Evolutionary conservation across 2,797 vertebrate species (phyloP).

Genomic region (Thalassophryne amazonica): DNA sequence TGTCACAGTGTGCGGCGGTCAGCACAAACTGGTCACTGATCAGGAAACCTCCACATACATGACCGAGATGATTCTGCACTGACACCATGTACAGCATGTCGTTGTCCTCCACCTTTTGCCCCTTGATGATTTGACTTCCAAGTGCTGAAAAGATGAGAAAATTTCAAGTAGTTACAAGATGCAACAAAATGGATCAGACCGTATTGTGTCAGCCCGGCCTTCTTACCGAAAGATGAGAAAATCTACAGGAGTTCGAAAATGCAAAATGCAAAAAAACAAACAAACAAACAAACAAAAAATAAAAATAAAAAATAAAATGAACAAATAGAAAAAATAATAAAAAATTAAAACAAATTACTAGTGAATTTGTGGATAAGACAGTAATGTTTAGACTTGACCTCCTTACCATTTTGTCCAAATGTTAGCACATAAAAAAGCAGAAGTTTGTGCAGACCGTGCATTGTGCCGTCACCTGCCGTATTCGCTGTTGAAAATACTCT

Average conservation of each 20-base stretch:
- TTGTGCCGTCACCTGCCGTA: not conserved
- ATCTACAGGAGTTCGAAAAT: no score
- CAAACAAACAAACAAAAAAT: no score
- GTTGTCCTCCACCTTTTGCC: not conserved
- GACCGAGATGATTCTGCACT: constrained; percentile 22
- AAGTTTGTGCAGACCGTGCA: not conserved
- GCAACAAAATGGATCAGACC: no score
- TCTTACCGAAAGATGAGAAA: no score
- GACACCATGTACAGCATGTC: constrained; percentile 65
- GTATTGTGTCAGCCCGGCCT: no score
- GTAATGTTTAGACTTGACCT: rapidly evolving
- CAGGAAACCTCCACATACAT: constrained; percentile 61
- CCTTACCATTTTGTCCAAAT: not conserved
- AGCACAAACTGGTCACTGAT: constrained; percentile 56
- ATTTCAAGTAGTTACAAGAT: no score
- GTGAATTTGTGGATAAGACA: not conserved
- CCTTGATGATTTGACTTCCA: constrained; percentile 31
- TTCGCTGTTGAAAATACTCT: not conserved
- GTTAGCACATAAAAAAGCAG: not conserved
- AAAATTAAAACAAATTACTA: not conserved
- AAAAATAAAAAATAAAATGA: no score
- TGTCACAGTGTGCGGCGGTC: constrained; percentile 63
- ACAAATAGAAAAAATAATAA: no score
- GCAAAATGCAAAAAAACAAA: no score
- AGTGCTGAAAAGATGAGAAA: not conserved